Conservation (phyloP, 2,113 vertebrate species). For the Neodon shergylaensis region DNA sequence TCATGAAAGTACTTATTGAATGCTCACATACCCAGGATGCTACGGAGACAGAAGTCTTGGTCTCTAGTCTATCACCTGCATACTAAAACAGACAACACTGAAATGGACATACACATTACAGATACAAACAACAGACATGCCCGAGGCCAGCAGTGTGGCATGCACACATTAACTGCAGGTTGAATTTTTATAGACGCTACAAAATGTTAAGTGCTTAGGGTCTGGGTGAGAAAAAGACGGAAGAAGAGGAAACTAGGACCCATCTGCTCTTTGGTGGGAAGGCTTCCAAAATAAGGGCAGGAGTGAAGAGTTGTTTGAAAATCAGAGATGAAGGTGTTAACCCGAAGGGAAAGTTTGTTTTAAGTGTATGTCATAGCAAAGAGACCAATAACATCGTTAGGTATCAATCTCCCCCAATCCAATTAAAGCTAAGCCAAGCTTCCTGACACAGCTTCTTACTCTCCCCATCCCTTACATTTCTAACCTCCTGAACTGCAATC, state of each 20-base stretch:
- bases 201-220: not conserved
- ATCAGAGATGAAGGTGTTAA: conserved; percentile 13
- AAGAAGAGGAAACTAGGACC: conserved; percentile 19
- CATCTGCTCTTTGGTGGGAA: not conserved
- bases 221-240: not conserved
- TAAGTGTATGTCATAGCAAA: not conserved
- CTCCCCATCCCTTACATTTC: not conserved
- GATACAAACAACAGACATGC: conserved; percentile 68
- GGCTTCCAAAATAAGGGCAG: conserved; percentile 37
- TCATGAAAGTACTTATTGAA: conserved; percentile 68
- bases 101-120: conserved; percentile 80
- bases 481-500: not conserved
- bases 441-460: not conserved
- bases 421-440: conserved; percentile 16
- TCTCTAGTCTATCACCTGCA: conserved; percentile 82
- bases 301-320: conserved; percentile 26
- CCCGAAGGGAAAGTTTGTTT: not conserved
- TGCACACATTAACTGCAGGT: not conserved
- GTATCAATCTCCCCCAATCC: not conserved
- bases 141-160: conserved; percentile 39
- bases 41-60: conserved; percentile 81
- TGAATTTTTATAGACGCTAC: conserved; percentile 33
- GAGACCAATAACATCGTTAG: conserved; percentile 5
- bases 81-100: conserved; percentile 83
- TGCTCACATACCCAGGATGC: conserved; percentile 79